Conservation (phyloP, 2,113 vertebrate genomes). For the Aptenodytes forsteri region DNA sequence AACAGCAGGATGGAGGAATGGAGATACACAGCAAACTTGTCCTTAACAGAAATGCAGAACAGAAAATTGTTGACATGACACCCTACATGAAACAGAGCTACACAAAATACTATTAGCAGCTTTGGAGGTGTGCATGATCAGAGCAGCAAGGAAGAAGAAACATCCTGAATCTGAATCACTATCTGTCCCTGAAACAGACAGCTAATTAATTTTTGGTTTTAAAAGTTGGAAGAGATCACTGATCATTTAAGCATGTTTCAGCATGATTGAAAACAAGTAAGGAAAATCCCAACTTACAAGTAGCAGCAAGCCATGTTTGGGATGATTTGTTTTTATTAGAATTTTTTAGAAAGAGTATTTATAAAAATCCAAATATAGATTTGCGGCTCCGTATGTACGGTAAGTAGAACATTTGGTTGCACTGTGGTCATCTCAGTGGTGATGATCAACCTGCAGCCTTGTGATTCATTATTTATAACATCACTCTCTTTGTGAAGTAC, state of each 20-base stretch:
- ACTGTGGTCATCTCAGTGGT: slow-evolving; percentile 61
- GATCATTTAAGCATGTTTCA: background rate
- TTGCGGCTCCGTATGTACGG: background rate
- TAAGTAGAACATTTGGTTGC: slow-evolving; percentile 59
- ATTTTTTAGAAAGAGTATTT: background rate
- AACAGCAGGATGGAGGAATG: background rate
- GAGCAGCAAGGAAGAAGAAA: slow-evolving; percentile 6
- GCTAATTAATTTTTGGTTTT: slow-evolving; percentile 8
- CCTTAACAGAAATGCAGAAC: background rate
- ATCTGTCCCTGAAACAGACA: background rate
- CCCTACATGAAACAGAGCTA: background rate
- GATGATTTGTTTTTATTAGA: background rate
- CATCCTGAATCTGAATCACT: background rate
- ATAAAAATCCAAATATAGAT: slow-evolving; percentile 34
- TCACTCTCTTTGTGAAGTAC: slow-evolving; percentile 6
- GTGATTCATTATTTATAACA: slow-evolving; percentile 46
- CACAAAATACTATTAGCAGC: background rate
- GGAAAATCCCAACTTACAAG: background rate
- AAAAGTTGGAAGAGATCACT: background rate
- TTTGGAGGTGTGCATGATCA: background rate
- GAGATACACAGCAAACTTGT: background rate
- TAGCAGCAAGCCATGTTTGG: background rate
- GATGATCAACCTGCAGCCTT: background rate
- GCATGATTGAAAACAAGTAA: background rate
- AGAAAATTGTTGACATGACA: background rate